These are phyloP conservation scores for Sphaeramia orbicularis DNA, from an alignment of 2,797 vertebrate genomes.

Conservation along the genomic window DNA sequence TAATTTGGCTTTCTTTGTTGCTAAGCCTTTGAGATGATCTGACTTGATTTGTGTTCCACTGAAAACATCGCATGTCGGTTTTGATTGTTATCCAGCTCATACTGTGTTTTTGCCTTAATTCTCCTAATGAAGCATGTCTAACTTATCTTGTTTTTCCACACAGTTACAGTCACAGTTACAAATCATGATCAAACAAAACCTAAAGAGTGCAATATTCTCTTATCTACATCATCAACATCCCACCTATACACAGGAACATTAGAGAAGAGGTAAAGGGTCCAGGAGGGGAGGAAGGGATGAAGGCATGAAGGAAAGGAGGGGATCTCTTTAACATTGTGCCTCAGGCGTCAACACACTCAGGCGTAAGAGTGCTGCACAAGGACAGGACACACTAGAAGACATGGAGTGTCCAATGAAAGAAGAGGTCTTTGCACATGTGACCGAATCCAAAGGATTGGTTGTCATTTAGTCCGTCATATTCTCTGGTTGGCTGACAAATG, in stretches of 20 bases:
- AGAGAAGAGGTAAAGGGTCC: slow-evolving; percentile 50
- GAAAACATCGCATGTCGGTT: slow-evolving; percentile 60
- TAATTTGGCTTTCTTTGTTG: slow-evolving; percentile 60
- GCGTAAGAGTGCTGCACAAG: slow-evolving; percentile 70
- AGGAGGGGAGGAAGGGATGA: not conserved
- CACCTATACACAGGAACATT: slow-evolving; percentile 77
- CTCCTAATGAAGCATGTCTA: slow-evolving; percentile 75
- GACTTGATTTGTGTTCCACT: slow-evolving; percentile 60
- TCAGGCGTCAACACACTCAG: slow-evolving; percentile 72
- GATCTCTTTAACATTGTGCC: slow-evolving; percentile 74
- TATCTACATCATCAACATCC: slow-evolving; percentile 78
- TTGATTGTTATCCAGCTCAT: slow-evolving; percentile 63
- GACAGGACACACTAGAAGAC: slow-evolving; percentile 73
- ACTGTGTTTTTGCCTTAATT: slow-evolving; percentile 56
- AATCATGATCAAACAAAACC: slow-evolving; percentile 80
- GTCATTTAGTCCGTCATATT: slow-evolving; percentile 58
- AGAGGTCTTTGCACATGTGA: slow-evolving; percentile 70
- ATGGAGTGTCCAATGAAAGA: slow-evolving; percentile 70
- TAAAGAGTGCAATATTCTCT: slow-evolving; percentile 81
- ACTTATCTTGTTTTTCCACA: slow-evolving; percentile 77
- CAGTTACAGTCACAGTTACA: slow-evolving; percentile 79
- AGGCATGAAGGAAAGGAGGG: slow-evolving; percentile 30
- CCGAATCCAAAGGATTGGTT: slow-evolving; percentile 66
- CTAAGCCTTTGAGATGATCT: slow-evolving; percentile 66
- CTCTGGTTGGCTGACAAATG: slow-evolving; percentile 62